Evolutionary conservation across 2,888 invertebrate genomes (phyloP).

Genomic region (Drosophila siamana): DNA sequence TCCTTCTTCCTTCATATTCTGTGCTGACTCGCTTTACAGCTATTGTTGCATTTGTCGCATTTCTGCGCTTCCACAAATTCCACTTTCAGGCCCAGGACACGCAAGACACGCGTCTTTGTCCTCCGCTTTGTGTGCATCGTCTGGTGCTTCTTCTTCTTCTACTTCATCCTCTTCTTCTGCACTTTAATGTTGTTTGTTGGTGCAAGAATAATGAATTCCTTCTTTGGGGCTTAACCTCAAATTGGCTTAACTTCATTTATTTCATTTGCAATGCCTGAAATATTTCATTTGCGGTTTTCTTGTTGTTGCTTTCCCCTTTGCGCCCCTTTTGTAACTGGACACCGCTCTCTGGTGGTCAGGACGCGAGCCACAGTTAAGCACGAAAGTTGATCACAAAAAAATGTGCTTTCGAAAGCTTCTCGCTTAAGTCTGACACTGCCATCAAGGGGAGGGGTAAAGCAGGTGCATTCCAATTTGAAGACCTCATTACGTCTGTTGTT

Average conservation of each 20-base stretch:
- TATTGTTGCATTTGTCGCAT: constrained; percentile 78
- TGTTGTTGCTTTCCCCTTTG: background rate
- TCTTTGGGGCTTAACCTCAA: constrained; percentile 72
- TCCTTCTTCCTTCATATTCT: constrained; percentile 25
- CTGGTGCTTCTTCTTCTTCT: constrained; percentile 6
- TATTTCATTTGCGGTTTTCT: constrained; percentile 67
- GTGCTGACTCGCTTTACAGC: constrained; percentile 59
- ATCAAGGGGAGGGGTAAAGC: background rate
- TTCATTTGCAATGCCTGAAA: constrained; percentile 69
- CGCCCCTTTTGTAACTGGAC: constrained; percentile 36
- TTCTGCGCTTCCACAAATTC: constrained; percentile 64
- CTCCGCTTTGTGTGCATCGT: constrained; percentile 12
- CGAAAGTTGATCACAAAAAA: constrained; percentile 31
- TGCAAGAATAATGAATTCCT: constrained; percentile 71
- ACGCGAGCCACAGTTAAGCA: constrained; percentile 50
- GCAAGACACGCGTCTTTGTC: constrained; percentile 54
- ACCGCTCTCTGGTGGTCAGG: constrained; percentile 36
- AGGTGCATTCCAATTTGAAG: constrained; percentile 21
- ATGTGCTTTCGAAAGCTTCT: constrained; percentile 32
- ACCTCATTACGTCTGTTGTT: background rate
- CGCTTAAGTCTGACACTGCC: no score
- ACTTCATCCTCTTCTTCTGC: constrained; percentile 22
- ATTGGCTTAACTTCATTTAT: constrained; percentile 80
- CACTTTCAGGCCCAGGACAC: constrained; percentile 42
- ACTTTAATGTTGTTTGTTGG: constrained; percentile 17